Evolutionary conservation across 2,888 invertebrate species (phyloP), one percentile per base, ranked within the genome.

Genomic region (Pollenia angustigena): DNA sequence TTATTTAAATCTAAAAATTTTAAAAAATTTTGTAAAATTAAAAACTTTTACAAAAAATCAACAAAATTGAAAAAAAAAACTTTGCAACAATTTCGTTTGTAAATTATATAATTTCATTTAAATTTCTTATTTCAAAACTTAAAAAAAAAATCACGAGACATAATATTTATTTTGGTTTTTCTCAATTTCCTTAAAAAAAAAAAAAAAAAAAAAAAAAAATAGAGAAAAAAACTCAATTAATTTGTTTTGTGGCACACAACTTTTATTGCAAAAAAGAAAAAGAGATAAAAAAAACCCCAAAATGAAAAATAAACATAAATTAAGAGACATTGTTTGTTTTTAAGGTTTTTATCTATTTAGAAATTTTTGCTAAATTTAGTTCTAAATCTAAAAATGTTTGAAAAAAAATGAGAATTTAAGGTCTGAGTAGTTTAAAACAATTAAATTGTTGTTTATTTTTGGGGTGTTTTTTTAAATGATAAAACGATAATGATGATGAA

Each of bases 341-440:
- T 50, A 50, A 72, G 74, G 23, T 76, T 60, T 44, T 68, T 54
- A 16, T 69, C 11, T 79, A 7, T 75, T 18, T 69, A 69, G 50
- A 69, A 71, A 69, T 68, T 71, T 74, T 32, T 74, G 76, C 62
- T 87, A 81, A 82, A 76, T 82, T 82, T 85, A 81, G 71, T 32
- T 72, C 12, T 48, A 74, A 74, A 81, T 74, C 75, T 79, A 74
- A 74, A 82, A 64, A 74, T 74, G 71, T 80, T 64, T 71, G 44
- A 64, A 42, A 62, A 64, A 12, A 18, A 68, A 75, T 54, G 42
- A 62, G 54, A 74, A 60, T 68, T 80, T 64, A 74, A 75, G 68
- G 69, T 69, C 69, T 71, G 60, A 60, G 58, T 50, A 69, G 69
- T 69, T 78, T 50, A 81, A 79, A 81, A 79, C 42, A 75, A 85